These are phyloP conservation scores for Drosophila serrata DNA, from an alignment of 1,140 invertebrate species.

Conservation along the genomic window DNA sequence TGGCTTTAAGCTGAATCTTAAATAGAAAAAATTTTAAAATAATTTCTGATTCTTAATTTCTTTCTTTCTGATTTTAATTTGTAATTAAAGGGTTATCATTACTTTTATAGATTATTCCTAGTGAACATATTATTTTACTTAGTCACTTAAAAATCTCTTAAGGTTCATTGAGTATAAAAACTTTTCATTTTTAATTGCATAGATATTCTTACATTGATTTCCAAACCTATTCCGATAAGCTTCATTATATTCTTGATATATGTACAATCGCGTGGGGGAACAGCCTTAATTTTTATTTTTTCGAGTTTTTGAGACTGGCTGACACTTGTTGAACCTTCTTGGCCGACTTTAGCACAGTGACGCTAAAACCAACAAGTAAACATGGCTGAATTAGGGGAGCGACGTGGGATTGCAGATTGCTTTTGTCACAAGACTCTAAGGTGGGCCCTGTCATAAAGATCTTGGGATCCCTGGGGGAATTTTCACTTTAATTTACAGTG, in stretches of 20 bases:
- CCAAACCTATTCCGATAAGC: neutral
- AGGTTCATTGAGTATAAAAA: neutral
- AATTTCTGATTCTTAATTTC: too few relatives aligned
- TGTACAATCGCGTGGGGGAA: conserved; percentile 1
- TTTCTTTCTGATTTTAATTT: too few relatives aligned
- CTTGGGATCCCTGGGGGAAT: neutral
- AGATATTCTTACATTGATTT: neutral
- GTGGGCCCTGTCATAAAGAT: conserved; percentile 33
- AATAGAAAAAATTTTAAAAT: too few relatives aligned
- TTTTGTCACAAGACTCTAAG: conserved; percentile 38
- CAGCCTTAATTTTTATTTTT: neutral
- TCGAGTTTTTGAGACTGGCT: neutral
- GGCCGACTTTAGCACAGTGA: conserved; percentile 39
- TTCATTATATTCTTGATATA: neutral
- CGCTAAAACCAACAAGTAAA: conserved; percentile 29
- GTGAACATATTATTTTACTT: too few relatives aligned
- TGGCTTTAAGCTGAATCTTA: neutral
- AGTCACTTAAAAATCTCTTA: neutral
- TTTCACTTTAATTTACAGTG: conserved; percentile 20
- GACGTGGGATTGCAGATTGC: conserved; percentile 6
- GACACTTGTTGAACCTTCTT: conserved; percentile 32
- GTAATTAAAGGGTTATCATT: neutral
- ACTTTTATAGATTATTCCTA: neutral
- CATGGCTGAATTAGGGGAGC: neutral
- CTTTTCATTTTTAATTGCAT: too few relatives aligned